Evolutionary conservation across 2,113 vertebrate species (phyloP), one percentile per base, ranked within the genome.

Genomic region (Trachemys scripta): DNA sequence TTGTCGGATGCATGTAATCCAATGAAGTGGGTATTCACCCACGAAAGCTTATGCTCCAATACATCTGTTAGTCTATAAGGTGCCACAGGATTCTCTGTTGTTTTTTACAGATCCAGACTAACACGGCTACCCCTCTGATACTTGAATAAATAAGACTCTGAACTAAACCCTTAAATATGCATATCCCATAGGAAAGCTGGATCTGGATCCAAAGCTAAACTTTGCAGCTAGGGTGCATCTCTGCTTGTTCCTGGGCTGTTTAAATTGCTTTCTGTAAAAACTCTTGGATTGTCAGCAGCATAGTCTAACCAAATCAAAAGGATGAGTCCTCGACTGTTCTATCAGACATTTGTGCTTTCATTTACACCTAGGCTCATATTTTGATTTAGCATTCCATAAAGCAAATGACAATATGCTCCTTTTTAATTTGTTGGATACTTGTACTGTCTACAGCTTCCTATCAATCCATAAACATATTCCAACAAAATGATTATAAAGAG

Each of bases 211-310:
- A 47, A 4, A 8, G 12, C 31, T 88, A 80, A 89, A 57, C 1
- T 25, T 42, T 6, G 1, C 20, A 53, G 4, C 42, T 69, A 57
- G 7, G 27, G 6, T 1, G 8, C 8, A 59, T 1, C 0, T 22
- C 16, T 50, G 6, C 6, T 27, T 12, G 2, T 69, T 12, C 2
- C 4, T 89, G 31, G 83, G 49, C 1, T 24, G 1, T 59, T 80
- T 59, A 31, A 11, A 93, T 24, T 10, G 25, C 9, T 84, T 84
- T 56, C 29, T 72, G 65, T 72, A 72, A 38, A 91, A 85, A 88
- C 65, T 6, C 38, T 80, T 72, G 47, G 2, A 85, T 87, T 59
- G 6, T 62, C 42, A 81, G 11, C 5, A 80, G 42, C 6, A 78
- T 31, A 24, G 50, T 50, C 12, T 27, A 78, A 78, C 42, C 25